phyloP scores from a whole-genome alignment of 2,888 invertebrate genomes.

The Chrysodeixis includens region DNA sequence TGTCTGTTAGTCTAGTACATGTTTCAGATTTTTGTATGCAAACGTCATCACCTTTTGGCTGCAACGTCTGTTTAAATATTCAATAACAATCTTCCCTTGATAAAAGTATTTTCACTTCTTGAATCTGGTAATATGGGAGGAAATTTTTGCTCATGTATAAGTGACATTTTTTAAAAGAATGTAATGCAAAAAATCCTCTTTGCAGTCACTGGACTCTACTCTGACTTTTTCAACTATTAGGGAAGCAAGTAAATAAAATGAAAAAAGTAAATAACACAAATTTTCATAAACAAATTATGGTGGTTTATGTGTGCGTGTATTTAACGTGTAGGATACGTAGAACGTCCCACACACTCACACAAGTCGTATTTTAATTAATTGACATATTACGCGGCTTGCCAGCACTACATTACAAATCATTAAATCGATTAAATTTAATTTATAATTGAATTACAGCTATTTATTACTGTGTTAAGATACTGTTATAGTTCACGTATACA shows the following conservation, averaged over 20 bases:
- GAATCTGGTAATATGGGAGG: background rate
- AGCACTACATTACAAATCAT: conserved; percentile 24
- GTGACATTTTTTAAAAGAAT: background rate
- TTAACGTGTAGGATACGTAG: background rate
- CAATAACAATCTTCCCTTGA: background rate
- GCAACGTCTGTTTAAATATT: background rate
- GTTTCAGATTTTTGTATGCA: conserved; percentile 16
- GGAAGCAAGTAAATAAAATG: no score
- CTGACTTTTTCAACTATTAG: background rate
- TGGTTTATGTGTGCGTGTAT: background rate
- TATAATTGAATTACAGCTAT: conserved; percentile 12
- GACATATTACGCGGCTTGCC: conserved; percentile 35
- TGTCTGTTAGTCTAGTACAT: conserved; percentile 29
- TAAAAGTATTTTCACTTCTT: background rate
- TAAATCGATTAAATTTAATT: conserved; percentile 26
- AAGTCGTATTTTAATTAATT: conserved; percentile 40
- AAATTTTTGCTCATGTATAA: background rate
- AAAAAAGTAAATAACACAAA: no score
- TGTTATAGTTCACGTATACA: background rate
- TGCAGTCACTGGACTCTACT: background rate
- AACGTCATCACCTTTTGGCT: conserved; percentile 25
- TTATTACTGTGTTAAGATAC: background rate
- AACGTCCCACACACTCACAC: conserved; percentile 3
- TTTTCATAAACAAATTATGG: no score
- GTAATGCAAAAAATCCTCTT: background rate